These are phyloP conservation scores for Neodon shergylaensis DNA, from an alignment of 2,113 vertebrate genomes.

Conservation along the genomic window DNA sequence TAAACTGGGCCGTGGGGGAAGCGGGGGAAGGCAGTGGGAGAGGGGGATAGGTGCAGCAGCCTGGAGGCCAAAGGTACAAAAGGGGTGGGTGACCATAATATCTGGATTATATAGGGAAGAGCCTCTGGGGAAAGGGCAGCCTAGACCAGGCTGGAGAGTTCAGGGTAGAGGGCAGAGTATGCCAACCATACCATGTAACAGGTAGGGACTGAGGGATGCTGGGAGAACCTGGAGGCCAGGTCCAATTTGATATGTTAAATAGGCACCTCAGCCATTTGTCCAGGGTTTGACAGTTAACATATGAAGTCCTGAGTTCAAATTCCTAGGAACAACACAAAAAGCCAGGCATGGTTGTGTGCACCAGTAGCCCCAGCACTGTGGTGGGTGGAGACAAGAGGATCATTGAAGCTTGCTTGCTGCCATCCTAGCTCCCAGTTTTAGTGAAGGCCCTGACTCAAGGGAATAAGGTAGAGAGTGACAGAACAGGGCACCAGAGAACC, in stretches of 20 bases:
- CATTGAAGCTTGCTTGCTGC: not conserved
- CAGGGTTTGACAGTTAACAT: not conserved
- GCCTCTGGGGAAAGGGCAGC: not conserved
- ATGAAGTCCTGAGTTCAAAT: not conserved
- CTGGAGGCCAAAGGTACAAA: not conserved
- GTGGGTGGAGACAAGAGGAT: not conserved
- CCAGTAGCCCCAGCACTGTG: not conserved
- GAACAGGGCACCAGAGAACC: not conserved
- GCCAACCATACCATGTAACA: not conserved
- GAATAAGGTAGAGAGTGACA: not conserved
- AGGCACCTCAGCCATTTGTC: not conserved
- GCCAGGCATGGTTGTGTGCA: not conserved
- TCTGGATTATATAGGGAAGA: not conserved
- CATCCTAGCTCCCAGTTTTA: not conserved
- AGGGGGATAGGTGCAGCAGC: not conserved
- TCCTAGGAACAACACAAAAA: not conserved
- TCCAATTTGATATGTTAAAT: not conserved
- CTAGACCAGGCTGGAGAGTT: not conserved
- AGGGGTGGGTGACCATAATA: not conserved
- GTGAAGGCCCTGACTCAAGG: not conserved
- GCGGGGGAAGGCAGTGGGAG: not conserved
- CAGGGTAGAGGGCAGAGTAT: not conserved
- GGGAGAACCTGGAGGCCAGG: not conserved
- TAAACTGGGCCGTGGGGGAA: not conserved
- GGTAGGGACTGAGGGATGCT: no score